phyloP scores from a whole-genome alignment of 2,113 vertebrate species.

The Bothrops jararaca region DNA sequence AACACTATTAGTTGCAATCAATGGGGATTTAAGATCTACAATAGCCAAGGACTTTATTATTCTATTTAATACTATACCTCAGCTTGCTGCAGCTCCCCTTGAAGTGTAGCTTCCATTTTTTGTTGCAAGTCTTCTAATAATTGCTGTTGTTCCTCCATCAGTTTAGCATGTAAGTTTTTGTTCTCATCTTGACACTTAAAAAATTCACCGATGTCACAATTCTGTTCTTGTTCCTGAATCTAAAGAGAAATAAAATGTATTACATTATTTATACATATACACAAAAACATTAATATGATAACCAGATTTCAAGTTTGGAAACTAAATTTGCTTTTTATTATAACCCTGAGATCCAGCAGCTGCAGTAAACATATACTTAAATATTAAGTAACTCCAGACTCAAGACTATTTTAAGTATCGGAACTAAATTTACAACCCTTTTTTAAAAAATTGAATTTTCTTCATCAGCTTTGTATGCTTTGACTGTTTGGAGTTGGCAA shows the following conservation, averaged over 20 bases:
- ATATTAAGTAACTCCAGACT: neutral
- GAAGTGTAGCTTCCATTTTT: constrained; percentile 71
- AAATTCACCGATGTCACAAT: constrained; percentile 67
- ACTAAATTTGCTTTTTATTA: neutral
- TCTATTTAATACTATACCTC: constrained; percentile 68
- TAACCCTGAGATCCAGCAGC: neutral
- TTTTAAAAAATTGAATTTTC: neutral
- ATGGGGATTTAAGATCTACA: neutral
- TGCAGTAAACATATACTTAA: neutral
- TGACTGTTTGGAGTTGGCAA: neutral
- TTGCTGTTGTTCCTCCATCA: constrained; percentile 50
- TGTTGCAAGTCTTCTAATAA: constrained; percentile 63
- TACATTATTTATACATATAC: neutral
- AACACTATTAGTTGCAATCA: neutral
- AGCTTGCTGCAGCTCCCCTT: constrained; percentile 70
- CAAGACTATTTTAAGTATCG: neutral
- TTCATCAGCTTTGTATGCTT: neutral
- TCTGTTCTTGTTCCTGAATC: constrained; percentile 78
- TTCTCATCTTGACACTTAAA: constrained; percentile 64
- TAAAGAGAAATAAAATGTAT: constrained; percentile 43
- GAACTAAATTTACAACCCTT: neutral
- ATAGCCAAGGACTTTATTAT: neutral
- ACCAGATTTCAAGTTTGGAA: neutral
- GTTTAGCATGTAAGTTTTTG: constrained; percentile 58
- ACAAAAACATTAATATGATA: neutral